Percentiles rank a stretch among this genome's conserved stretches.
Evolutionary conservation across 2,113 vertebrate genomes (phyloP).

Genomic region (Lota lota): DNA sequence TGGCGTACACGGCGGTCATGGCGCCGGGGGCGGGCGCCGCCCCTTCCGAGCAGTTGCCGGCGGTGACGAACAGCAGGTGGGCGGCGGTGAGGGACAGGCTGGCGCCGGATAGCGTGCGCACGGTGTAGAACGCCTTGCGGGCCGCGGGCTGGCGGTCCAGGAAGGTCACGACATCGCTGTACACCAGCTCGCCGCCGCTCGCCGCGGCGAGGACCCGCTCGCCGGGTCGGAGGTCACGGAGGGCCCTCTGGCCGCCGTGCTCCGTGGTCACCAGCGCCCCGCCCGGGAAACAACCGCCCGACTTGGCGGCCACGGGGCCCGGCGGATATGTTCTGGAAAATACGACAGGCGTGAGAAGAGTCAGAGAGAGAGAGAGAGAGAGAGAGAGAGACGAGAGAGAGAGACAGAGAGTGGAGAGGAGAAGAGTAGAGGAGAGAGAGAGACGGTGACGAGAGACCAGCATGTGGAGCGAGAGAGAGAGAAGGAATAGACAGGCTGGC

Average conservation of each 20-base stretch:
- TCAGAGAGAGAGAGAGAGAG: background rate
- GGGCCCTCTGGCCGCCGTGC: slow-evolving; percentile 65
- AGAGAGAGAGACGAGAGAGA: background rate
- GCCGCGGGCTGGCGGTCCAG: slow-evolving; percentile 76
- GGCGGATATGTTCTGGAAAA: slow-evolving; percentile 84
- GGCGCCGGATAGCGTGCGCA: slow-evolving; percentile 75
- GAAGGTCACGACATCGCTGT: slow-evolving; percentile 88
- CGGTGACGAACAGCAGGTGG: slow-evolving; percentile 82
- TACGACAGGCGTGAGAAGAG: background rate
- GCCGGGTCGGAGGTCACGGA: slow-evolving; percentile 78
- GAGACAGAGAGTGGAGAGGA: background rate
- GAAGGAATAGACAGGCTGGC: slow-evolving; percentile 54
- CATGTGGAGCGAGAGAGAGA: slow-evolving; percentile 66
- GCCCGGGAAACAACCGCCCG: slow-evolving; percentile 90
- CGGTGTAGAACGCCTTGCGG: slow-evolving; percentile 76
- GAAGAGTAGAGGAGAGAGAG: too few species aligned
- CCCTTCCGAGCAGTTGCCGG: slow-evolving; percentile 76
- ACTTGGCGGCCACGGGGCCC: slow-evolving; percentile 88
- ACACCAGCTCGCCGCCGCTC: slow-evolving; percentile 66
- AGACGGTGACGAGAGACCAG: slow-evolving; percentile 74
- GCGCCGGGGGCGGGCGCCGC: slow-evolving; percentile 17
- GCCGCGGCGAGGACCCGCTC: slow-evolving; percentile 83
- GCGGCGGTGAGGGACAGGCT: slow-evolving; percentile 81
- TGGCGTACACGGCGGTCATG: slow-evolving; percentile 78
- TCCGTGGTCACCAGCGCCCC: slow-evolving; percentile 78